Evolutionary conservation across 2,888 invertebrate genomes (phyloP).

Genomic region (Orthosia incerta): DNA sequence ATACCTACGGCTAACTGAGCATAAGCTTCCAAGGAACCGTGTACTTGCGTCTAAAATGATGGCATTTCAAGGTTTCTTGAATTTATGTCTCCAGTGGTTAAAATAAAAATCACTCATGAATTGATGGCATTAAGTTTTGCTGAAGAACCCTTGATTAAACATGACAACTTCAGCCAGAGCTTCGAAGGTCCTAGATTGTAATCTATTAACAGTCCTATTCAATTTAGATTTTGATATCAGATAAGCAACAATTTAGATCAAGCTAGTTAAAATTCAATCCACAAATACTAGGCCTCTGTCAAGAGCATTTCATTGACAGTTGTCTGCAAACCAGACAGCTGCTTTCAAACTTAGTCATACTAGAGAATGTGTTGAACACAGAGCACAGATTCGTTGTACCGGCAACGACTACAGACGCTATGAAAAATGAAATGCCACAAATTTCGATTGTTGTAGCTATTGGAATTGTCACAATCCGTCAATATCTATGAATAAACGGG

Average conservation of each 20-base stretch:
- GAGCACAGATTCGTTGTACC: background rate
- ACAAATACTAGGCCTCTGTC: slow-evolving; percentile 49
- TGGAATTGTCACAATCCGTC: no score
- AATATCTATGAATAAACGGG: no score
- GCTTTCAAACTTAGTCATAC: slow-evolving; percentile 62
- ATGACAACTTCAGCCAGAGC: background rate
- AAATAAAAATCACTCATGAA: background rate
- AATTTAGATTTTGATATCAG: slow-evolving; percentile 45
- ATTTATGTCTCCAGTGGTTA: no score
- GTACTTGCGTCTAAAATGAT: no score
- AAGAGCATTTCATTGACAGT: slow-evolving; percentile 60
- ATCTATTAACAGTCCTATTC: slow-evolving; percentile 16
- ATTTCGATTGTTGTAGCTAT: no score
- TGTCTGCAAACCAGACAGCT: slow-evolving; percentile 42
- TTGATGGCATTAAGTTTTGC: background rate
- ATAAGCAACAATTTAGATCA: slow-evolving; percentile 33
- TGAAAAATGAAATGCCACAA: no score
- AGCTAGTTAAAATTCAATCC: slow-evolving; percentile 43
- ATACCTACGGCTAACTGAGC: no score
- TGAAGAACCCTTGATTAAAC: background rate
- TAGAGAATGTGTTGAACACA: slow-evolving; percentile 45
- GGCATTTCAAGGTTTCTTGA: no score
- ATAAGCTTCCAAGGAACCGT: background rate
- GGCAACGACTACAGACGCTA: background rate
- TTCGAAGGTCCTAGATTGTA: slow-evolving; percentile 17